These are phyloP conservation scores for Sphinx pinastri DNA, from an alignment of 2,888 invertebrate species.

Conservation along the genomic window DNA sequence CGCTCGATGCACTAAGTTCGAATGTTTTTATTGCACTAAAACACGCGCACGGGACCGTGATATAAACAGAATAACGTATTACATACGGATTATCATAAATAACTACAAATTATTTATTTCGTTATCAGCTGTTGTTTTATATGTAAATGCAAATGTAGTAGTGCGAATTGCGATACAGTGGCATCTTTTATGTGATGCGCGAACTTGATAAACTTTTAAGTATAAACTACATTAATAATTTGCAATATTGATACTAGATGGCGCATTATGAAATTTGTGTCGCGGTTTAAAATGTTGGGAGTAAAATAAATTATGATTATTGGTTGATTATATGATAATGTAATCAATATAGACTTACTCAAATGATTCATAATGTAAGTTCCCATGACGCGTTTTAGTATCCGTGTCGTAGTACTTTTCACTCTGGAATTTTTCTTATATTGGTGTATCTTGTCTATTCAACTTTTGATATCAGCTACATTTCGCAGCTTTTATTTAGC, in stretches of 20 bases:
- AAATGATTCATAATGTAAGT: too few relatives aligned
- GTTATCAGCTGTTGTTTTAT: constrained; percentile 26
- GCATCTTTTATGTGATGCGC: neutral
- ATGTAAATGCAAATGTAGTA: neutral
- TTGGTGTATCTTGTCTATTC: too few relatives aligned
- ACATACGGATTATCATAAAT: constrained; percentile 2
- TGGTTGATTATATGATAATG: too few relatives aligned
- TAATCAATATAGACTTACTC: too few relatives aligned
- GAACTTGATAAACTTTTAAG: neutral
- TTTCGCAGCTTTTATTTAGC: too few relatives aligned
- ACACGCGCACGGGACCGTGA: neutral
- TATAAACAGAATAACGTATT: neutral
- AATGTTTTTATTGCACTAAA: neutral
- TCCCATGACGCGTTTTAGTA: too few relatives aligned
- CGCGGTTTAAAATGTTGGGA: neutral
- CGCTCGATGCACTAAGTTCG: constrained; percentile 6
- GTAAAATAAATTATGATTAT: neutral
- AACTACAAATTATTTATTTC: constrained; percentile 18
- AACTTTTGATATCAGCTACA: too few relatives aligned
- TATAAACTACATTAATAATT: neutral
- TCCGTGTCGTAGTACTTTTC: too few relatives aligned
- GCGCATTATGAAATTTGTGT: constrained; percentile 8
- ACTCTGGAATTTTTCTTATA: too few relatives aligned
- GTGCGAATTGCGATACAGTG: neutral
- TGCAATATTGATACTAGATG: neutral